phyloP scores from a whole-genome alignment of 1,140 invertebrate genomes.

The Palaemon carinicauda region DNA sequence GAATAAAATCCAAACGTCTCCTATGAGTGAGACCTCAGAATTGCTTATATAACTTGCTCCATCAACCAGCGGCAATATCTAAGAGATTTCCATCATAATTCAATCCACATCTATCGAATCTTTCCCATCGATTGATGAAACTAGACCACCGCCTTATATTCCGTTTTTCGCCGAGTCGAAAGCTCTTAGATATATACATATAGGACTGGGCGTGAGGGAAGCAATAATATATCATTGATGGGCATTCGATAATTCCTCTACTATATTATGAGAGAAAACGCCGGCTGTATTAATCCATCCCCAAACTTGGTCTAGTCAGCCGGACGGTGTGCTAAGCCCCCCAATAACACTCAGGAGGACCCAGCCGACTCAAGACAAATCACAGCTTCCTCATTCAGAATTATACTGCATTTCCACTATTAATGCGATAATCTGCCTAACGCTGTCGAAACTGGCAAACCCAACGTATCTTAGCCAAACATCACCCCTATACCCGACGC shows the following conservation, averaged over 20 bases:
- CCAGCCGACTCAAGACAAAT: slow-evolving; percentile 53
- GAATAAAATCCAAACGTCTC: no score
- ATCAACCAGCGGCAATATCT: no score
- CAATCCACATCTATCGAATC: no score
- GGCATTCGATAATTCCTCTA: neutral
- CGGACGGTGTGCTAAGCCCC: slow-evolving; percentile 38
- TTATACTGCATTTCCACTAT: slow-evolving; percentile 53
- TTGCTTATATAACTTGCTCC: no score
- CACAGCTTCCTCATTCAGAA: slow-evolving; percentile 41
- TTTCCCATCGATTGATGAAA: no score
- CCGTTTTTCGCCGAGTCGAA: no score
- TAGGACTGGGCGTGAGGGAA: neutral
- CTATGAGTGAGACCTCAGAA: no score
- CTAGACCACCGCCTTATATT: no score
- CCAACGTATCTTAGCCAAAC: slow-evolving; percentile 26
- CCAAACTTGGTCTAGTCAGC: slow-evolving; percentile 43
- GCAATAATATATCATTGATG: neutral
- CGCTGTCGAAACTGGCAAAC: slow-evolving; percentile 1
- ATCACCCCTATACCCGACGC: neutral
- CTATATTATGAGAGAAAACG: slow-evolving; percentile 51
- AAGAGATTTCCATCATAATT: no score
- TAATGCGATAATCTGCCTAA: slow-evolving; percentile 46
- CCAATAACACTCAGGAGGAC: slow-evolving; percentile 46
- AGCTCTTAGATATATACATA: no score
- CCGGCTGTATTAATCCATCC: slow-evolving; percentile 28